Base-by-base conservation (phyloP, 64 coral and sea anemone species). In the Stichodactyla helianthus region DNA sequence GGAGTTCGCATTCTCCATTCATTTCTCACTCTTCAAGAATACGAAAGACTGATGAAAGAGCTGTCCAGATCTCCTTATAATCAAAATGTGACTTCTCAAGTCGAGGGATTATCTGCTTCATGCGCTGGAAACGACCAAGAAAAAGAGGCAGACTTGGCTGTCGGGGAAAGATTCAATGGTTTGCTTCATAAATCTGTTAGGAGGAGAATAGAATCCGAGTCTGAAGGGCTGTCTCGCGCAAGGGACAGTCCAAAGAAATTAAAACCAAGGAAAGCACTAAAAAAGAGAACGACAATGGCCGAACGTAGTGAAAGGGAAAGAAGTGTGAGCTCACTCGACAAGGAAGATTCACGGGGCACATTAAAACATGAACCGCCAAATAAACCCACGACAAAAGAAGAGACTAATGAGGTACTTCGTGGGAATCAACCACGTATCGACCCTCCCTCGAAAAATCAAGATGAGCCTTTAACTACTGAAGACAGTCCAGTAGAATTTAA, bases 1-100 rank as follows among this genome's bases (percentile, higher is more conserved):
- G 94, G 94, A 64, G 94, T 97, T 6, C 94, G 94, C 52, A 93
- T 97, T 84, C 59, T 97, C 13, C 89, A 90, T 85, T 74, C 88
- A 28, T 97, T 93, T 79, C 84, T 97, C 23, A 97, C 91, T 18
- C 51, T 87, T 5, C 35, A 77, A 4, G 94, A 97, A 68, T 93
- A 90, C 71, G 51, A 83, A 6, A 81, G 86, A 61, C 59, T 97
- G 25, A 89, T 89, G 20, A 84, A 97, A 51, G 59, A 88, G 19
- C 59, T 90, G 51, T 79, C 84, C 52, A 82, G 93, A 54, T 97
- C 91, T 28, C 91, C 94, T 15, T 97, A 97, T 57, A 70, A 80
- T 53, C 68, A 27, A 74, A 74, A 74, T 19, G 10, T 23, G 27
- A 26, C 68, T 23, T 31, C 68, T 31, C 9, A 74, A 31, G 7